These are phyloP conservation scores for Gymnoscopelus microlampas DNA, from an alignment of 2,797 vertebrate genomes.

Conservation along the genomic window DNA sequence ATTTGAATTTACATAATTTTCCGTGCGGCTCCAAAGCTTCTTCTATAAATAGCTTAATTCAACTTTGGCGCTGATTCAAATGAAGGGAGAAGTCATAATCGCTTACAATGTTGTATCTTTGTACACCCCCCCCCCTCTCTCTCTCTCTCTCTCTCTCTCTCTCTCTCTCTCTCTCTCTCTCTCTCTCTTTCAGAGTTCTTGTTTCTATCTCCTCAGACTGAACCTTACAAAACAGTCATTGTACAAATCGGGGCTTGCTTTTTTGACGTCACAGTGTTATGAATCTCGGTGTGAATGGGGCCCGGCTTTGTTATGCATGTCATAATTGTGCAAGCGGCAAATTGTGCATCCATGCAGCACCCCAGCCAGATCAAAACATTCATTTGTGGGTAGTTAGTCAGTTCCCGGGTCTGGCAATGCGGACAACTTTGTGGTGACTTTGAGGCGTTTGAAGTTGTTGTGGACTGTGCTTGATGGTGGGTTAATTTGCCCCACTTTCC, in stretches of 20 bases:
- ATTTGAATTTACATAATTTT: slow-evolving; percentile 80
- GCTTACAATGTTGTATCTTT: slow-evolving; percentile 65
- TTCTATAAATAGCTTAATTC: slow-evolving; percentile 78
- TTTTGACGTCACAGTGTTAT: not conserved
- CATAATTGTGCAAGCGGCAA: slow-evolving; percentile 42
- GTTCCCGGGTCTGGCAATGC: slow-evolving; percentile 3
- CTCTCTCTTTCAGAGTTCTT: slow-evolving; percentile 7
- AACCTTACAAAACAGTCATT: slow-evolving; percentile 45
- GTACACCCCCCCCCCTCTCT: slow-evolving; percentile 32
- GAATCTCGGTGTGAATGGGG: not conserved
- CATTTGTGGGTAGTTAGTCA: slow-evolving; percentile 57
- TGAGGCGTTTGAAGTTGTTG: slow-evolving; percentile 52
- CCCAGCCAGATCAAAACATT: slow-evolving; percentile 42
- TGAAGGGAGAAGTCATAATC: slow-evolving; percentile 68
- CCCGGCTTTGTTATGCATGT: slow-evolving; percentile 45
- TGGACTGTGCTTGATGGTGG: slow-evolving; percentile 23
- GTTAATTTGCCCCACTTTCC: slow-evolving; percentile 61
- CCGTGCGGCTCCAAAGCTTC: slow-evolving; percentile 64
- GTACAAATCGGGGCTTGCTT: slow-evolving; percentile 10
- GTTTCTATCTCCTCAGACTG: slow-evolving; percentile 31
- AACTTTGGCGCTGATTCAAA: slow-evolving; percentile 67
- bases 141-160: not conserved
- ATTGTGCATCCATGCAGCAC: slow-evolving; percentile 2
- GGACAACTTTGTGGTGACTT: slow-evolving; percentile 62
- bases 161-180: slow-evolving; percentile 1